A percentile compares a stretch with the other conserved stretches of the same genome.
phyloP scores from a whole-genome alignment of 2,888 invertebrate species.

The Cyclophora albipunctata region DNA sequence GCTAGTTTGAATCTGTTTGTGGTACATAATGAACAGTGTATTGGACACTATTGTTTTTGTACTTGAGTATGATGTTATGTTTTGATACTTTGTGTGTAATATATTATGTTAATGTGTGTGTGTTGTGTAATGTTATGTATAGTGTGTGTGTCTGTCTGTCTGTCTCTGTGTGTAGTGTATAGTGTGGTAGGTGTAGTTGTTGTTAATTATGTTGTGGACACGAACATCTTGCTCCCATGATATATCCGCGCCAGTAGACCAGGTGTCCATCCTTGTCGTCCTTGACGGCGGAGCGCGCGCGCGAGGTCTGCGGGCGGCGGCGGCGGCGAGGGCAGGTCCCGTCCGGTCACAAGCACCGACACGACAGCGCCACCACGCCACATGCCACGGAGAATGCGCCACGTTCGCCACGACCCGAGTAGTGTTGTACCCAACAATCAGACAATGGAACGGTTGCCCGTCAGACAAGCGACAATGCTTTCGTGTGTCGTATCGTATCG shows the following conservation, averaged over 20 bases:
- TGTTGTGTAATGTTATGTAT: constrained; percentile 13
- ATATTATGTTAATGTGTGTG: background rate
- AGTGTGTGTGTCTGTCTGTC: constrained; percentile 20
- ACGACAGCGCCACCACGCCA: constrained; percentile 37
- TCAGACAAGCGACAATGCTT: constrained; percentile 73
- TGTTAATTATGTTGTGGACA: constrained; percentile 81
- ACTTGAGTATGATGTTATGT: background rate
- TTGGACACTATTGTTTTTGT: background rate
- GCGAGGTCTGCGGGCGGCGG: constrained; percentile 80
- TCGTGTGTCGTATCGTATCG: constrained; percentile 69
- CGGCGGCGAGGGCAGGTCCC: constrained; percentile 17
- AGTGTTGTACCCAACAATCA: constrained; percentile 77
- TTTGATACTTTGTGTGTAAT: background rate
- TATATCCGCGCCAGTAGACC: constrained; percentile 98
- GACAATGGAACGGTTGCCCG: constrained; percentile 77
- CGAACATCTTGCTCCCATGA: constrained; percentile 99
- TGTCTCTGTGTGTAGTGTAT: constrained; percentile 17
- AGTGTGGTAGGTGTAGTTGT: constrained; percentile 16
- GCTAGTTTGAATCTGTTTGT: constrained; percentile 14
- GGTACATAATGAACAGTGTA: constrained; percentile 11
- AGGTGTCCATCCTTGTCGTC: constrained; percentile 99
- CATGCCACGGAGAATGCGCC: constrained; percentile 67
- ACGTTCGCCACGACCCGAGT: constrained; percentile 75
- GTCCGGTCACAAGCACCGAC: constrained; percentile 21
- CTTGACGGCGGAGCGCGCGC: constrained; percentile 93